phyloP scores from a whole-genome alignment of 2,888 invertebrate species.

The Andrena trimmerana region DNA sequence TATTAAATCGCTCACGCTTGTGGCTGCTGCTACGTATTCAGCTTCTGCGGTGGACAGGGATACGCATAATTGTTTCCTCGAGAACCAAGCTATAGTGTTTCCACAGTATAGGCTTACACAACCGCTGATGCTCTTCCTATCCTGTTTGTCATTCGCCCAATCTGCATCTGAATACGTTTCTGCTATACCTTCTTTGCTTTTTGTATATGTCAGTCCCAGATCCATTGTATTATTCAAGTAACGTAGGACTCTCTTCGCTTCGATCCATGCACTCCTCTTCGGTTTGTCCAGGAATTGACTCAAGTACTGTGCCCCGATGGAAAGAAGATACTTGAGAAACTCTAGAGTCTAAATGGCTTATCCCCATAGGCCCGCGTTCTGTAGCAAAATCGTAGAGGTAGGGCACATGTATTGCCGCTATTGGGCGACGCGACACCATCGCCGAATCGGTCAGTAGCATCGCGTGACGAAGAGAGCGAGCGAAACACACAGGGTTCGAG shows the following conservation, averaged over 20 bases:
- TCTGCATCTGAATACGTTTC: conserved; percentile 4
- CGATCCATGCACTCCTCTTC: neutral
- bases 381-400: too few species aligned
- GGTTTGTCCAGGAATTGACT: neutral
- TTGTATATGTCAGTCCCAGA: neutral
- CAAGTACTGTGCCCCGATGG: too few species aligned
- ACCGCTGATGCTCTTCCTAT: neutral
- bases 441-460: too few species aligned
- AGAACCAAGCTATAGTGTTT: neutral
- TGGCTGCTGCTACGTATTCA: neutral
- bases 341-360: too few species aligned
- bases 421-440: too few species aligned
- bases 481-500: too few species aligned
- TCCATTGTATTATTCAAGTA: neutral
- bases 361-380: too few species aligned
- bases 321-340: too few species aligned
- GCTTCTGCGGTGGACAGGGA: neutral
- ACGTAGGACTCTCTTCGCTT: neutral
- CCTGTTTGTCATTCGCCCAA: neutral
- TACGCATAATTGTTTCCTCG: neutral
- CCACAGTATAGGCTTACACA: neutral
- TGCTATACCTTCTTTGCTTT: neutral
- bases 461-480: too few species aligned
- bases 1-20: neutral
- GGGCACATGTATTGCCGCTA: too few species aligned